Evolutionary conservation across 2,113 vertebrate genomes (phyloP), one percentile per base, ranked within the genome.

Genomic region (Catharus fuscescens): DNA sequence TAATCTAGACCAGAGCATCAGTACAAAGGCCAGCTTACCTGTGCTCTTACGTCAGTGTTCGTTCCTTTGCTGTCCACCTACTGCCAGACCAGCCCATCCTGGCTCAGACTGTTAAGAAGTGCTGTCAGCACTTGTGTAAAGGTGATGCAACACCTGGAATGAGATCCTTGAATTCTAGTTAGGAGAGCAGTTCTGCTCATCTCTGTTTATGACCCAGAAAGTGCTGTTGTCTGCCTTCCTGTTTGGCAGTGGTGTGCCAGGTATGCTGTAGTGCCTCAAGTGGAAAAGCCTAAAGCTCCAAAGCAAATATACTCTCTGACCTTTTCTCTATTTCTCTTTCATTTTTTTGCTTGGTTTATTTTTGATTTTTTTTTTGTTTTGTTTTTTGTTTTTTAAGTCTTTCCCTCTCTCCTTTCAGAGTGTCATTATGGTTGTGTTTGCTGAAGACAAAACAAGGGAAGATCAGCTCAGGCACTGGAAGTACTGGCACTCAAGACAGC

Each of bases 381-480:
- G 40, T 40, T 38, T 38, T 38, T 38, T 40, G 12, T 17, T 66
- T 36, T 90, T n/a, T 6, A 65, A 40, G 11, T 20, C 19, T 36
- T 25, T 48, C 17, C 5, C 12, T 31, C 42, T 59, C 19, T 97
- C 25, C 32, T 87, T 72, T 73, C 32, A 99, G 99, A 99, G 99
- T 36, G 99, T 99, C 47, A 99, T 99, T 96, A 99, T 99, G 99
- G 99, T 99, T 23, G 99, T 99, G 90, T 99, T 99, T 80, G 99
- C 99, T 28, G 99, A 99, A 90, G 99, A 99, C 97, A 99, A 99
- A 97, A 99, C 98, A 97, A 97, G 99, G 62, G 99, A 99, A 54
- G 99, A 99, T 86, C 99, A 99, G 97, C 98, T 99, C 32, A 98
- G 99, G 88, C 99, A 99, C 94, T 99, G 99, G 99, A 99, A 99